phyloP scores from a whole-genome alignment of 92 coral and sea anemone genomes.

The Pocillopora meandrina region DNA sequence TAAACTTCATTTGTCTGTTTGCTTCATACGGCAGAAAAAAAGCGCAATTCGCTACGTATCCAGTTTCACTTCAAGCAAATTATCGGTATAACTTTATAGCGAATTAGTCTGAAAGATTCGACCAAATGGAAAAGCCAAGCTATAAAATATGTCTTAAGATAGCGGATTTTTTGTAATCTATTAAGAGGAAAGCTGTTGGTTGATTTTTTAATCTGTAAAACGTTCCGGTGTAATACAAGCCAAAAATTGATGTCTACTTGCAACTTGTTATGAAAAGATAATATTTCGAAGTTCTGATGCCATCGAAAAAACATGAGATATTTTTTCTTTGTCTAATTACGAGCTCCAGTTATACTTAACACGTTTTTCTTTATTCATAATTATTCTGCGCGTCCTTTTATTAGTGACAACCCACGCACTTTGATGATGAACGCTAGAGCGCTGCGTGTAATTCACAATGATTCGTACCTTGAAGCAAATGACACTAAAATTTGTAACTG shows the following conservation, averaged over 20 bases:
- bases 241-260: neutral
- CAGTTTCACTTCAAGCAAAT: too few relatives aligned
- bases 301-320: neutral
- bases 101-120: too few relatives aligned
- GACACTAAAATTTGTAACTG: constrained; percentile 23
- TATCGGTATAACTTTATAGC: too few relatives aligned
- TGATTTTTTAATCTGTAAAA: too few relatives aligned
- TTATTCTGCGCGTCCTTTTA: neutral
- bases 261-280: neutral
- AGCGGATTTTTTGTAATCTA: too few relatives aligned
- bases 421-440: neutral
- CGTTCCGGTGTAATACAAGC: neutral
- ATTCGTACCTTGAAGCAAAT: neutral
- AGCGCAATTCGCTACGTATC: too few relatives aligned
- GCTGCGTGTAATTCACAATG: neutral
- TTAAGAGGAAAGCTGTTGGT: too few relatives aligned
- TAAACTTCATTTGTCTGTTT: too few relatives aligned
- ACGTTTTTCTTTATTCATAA: constrained; percentile 3
- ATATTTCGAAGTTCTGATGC: neutral
- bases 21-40: too few relatives aligned
- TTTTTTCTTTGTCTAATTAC: constrained; percentile 7
- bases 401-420: neutral
- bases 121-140: too few relatives aligned
- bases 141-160: too few relatives aligned
- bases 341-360: constrained; percentile 4